Evolutionary conservation across 2,888 invertebrate species (phyloP), one percentile per base, ranked within the genome.

Genomic region (Beris morrisii): DNA sequence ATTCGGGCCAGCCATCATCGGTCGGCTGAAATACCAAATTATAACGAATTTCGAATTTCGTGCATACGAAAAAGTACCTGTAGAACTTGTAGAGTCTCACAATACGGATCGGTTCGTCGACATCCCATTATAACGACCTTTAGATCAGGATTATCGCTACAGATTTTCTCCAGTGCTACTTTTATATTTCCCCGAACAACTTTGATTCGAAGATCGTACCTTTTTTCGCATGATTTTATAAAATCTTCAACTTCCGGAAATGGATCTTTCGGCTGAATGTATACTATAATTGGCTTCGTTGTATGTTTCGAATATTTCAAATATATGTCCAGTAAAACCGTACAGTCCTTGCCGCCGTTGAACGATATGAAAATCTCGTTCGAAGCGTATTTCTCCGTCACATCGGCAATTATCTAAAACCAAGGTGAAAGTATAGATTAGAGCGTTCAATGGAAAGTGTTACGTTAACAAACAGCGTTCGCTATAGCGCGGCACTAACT

Each of bases 261-360:
- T 0, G 94, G 88, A 71, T 91, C 87, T 28, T 86, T 85, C 52
- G 89, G 88, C 72, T 88, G 84, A 53, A 98, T 91, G 75, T 97
- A 97, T 46, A 91, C 88, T 74, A 88, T 83, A 3, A 6, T 74
- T 75, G 68, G 78, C 11, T 55, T 55, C 5, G 6, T 79, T 69
- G 66, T 79, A 74, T 71, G 82, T 70, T 69, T 68, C 7, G 74
- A 74, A 67, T 73, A 77, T 11, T 71, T 72, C 59, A 74, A 73
- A 12, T 81, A 80, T 69, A 95, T 78, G 78, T 94, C 91, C 45
- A 99, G 82, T 12, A 98, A 83, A 0, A 91, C 94, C 0, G 97
- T 97, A 77, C 98, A 98, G 82, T 99, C 99, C 83, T 99, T 99
- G 2, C 99, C 99, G 4, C 99, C 99, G 78, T 99, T 99, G 80